Conservation (phyloP, 2,113 vertebrate species). For the Labeo rohita region DNA sequence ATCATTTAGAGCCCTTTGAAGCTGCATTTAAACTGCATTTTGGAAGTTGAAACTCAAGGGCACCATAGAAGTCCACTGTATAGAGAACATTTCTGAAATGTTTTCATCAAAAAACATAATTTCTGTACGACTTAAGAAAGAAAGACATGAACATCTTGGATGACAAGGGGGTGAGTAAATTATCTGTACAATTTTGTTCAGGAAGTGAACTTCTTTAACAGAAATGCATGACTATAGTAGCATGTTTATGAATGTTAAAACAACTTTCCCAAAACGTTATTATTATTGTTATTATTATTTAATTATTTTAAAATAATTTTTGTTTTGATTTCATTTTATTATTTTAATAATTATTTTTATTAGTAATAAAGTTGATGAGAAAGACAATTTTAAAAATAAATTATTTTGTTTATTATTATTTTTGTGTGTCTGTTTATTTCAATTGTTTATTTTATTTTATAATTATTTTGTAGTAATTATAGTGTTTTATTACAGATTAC, state of each 20-base stretch:
- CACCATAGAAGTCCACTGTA: too few relatives aligned
- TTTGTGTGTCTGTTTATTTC: neutral
- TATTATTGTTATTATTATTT: neutral
- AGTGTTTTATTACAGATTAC: constrained; percentile 74
- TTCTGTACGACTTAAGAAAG: too few relatives aligned
- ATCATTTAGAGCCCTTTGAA: too few relatives aligned
- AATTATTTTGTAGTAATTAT: neutral
- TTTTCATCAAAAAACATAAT: too few relatives aligned
- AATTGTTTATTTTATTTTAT: neutral
- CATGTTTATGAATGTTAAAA: neutral
- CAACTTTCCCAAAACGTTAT: neutral
- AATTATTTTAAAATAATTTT: neutral
- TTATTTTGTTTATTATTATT: neutral
- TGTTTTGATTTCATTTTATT: too few relatives aligned
- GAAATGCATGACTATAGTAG: neutral
- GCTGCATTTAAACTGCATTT: too few relatives aligned
- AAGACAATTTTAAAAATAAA: too few relatives aligned
- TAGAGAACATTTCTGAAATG: too few relatives aligned
- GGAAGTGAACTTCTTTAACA: too few relatives aligned
- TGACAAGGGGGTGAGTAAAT: neutral
- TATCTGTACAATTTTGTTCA: too few relatives aligned
- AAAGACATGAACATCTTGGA: too few relatives aligned
- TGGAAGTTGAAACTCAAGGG: too few relatives aligned
- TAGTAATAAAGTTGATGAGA: neutral
- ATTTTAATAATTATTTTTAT: neutral